A percentile compares a stretch with the other conserved stretches of the same genome.
Evolutionary conservation across 2,888 invertebrate genomes (phyloP).

Genomic region (Danaus chrysippus): DNA sequence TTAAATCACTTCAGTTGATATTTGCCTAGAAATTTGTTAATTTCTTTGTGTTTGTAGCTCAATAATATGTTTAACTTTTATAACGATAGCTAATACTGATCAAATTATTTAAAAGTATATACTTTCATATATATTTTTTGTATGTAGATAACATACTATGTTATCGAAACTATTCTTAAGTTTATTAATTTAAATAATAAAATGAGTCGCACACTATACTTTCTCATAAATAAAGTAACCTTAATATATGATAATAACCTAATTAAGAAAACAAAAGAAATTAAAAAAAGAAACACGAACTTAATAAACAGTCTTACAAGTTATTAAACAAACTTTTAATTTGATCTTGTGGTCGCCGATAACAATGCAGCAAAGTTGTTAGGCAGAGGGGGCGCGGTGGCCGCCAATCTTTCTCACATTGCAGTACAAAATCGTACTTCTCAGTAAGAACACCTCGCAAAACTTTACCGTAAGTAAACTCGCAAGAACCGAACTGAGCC

Average conservation of each 20-base stretch:
- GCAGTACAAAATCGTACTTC: conserved; percentile 74
- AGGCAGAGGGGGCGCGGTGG: conserved; percentile 53
- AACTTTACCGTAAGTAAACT: conserved; percentile 77
- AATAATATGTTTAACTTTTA: conserved; percentile 19
- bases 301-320: conserved; percentile 51
- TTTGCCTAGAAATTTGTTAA: conserved; percentile 41
- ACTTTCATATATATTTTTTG: too few species aligned
- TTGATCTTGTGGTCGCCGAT: conserved; percentile 60
- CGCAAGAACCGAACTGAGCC: conserved; percentile 49
- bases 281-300: conserved; percentile 44
- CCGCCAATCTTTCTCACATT: conserved; percentile 67
- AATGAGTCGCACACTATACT: too few species aligned
- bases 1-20: conserved; percentile 63
- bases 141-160: too few species aligned
- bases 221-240: too few species aligned
- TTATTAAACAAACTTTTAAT: conserved; percentile 69
- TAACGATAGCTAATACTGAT: conserved; percentile 3
- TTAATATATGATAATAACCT: neutral
- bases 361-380: conserved; percentile 69
- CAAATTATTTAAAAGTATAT: neutral
- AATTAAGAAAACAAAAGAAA: conserved; percentile 36
- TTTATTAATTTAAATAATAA: too few species aligned
- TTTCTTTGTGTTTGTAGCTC: conserved; percentile 9
- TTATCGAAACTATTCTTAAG: too few species aligned
- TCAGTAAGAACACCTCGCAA: conserved; percentile 75